These are phyloP conservation scores for Phyllopteryx taeniolatus DNA, from an alignment of 2,113 vertebrate species.

Conservation along the genomic window DNA sequence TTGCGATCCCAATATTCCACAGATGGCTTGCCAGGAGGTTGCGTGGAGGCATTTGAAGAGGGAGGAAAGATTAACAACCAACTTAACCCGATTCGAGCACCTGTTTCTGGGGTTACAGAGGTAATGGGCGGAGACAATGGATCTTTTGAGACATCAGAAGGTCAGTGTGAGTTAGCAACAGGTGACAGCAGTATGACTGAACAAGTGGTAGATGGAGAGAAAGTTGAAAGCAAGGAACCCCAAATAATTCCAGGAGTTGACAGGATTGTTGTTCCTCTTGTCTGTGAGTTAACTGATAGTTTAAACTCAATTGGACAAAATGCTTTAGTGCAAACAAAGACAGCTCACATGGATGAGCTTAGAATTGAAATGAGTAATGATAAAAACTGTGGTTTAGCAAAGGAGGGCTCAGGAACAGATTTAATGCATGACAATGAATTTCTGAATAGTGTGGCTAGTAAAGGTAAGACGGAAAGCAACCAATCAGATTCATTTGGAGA, in stretches of 20 bases:
- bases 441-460: constrained; percentile 10
- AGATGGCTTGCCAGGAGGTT: constrained; percentile 38
- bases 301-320: constrained; percentile 23
- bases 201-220: constrained; percentile 13
- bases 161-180: constrained; percentile 19
- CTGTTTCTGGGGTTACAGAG: constrained; percentile 4
- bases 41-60: constrained; percentile 16
- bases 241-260: constrained; percentile 8
- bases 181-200: constrained; percentile 22
- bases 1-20: constrained; percentile 31
- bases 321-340: constrained; percentile 6
- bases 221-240: constrained; percentile 7
- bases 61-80: constrained; percentile 14
- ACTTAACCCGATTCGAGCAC: neutral
- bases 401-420: constrained; percentile 10
- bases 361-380: constrained; percentile 6
- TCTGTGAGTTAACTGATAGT: constrained; percentile 27
- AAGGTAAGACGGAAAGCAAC: constrained; percentile 38
- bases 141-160: constrained; percentile 29
- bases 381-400: constrained; percentile 16
- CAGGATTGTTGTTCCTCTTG: constrained; percentile 10
- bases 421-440: constrained; percentile 15
- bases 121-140: constrained; percentile 14
- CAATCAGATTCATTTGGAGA: constrained; percentile 39
- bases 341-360: constrained; percentile 20